These are phyloP conservation scores for Castor canadensis DNA, from an alignment of 2,113 vertebrate species.

Conservation along the genomic window DNA sequence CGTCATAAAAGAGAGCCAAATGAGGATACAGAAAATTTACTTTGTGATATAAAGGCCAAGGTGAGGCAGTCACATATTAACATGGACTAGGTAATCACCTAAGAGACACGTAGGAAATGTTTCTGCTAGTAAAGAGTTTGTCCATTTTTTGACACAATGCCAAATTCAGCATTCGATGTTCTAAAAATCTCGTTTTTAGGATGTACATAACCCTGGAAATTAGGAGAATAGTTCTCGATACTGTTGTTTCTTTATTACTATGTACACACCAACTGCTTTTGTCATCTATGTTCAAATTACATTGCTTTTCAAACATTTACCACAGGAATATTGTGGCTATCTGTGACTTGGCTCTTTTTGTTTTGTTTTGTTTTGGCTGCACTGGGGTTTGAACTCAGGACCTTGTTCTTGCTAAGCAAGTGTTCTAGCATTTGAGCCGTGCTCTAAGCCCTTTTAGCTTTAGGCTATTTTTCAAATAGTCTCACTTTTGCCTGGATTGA, in stretches of 20 bases:
- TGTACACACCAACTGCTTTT: not conserved
- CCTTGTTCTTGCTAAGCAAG: too few relatives aligned
- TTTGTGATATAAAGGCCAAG: not conserved
- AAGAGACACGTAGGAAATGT: not conserved
- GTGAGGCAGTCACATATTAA: not conserved
- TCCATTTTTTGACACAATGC: not conserved
- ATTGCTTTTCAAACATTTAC: not conserved
- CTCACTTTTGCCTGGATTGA: too few relatives aligned
- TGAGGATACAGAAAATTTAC: slow-evolving; percentile 15
- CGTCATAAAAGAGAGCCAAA: slow-evolving; percentile 40
- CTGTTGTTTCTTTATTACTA: not conserved
- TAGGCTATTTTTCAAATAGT: too few relatives aligned
- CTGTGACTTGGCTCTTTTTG: not conserved
- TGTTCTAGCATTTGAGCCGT: too few relatives aligned
- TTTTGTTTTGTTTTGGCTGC: too few relatives aligned
- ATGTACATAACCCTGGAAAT: not conserved
- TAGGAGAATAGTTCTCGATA: not conserved
- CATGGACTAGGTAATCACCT: not conserved
- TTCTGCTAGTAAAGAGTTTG: not conserved
- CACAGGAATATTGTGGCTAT: accelerated
- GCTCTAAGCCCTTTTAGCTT: too few relatives aligned
- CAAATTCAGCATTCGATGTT: not conserved
- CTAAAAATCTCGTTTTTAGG: not conserved
- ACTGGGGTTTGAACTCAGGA: too few relatives aligned
- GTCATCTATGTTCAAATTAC: not conserved